Evolutionary conservation across 2,888 invertebrate genomes (phyloP), one percentile per base, ranked within the genome.

Genomic region (Ctenicera cuprea): DNA sequence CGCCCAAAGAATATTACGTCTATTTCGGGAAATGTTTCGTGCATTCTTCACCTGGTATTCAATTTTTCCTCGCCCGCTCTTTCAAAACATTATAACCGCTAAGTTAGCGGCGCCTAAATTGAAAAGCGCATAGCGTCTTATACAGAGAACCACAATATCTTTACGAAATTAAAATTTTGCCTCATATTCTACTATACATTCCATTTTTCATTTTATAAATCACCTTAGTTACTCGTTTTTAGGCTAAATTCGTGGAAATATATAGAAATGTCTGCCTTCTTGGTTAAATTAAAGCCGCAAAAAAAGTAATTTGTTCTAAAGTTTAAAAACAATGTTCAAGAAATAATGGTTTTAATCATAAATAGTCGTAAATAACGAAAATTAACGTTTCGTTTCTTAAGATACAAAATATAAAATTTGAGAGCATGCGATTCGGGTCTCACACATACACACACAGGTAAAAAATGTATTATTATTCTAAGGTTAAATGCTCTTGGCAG

Each of bases 21-120:
- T 80, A 82, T 81, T 81, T 80, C 80, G 78, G 80, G 80, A 82
- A 81, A 81, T 80, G 80, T 82, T 81, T 81, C 80, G 77, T 78
- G 78, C 80, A 82, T 81, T 81, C 79, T 81, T 82, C 80, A 81
- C 80, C 79, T 79, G 80, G 73, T 74, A 78, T 78, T 77, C 75
- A 76, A 77, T 78, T 78, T 79, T 79, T 81, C 75, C 72, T 66
- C 75, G 77, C 72, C 69, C 69, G 69, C 74, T 74, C 64, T 79
- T 80, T 77, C 78, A 80, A 80, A 80, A 80, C 80, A 78, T 80
- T 78, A 79, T 77, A 79, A 77, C 76, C 78, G 74, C 74, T 72
- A 77, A 78, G 70, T 78, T 79, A 76, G 76, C 78, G 77, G 76
- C 76, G 77, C 71, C 77, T 77, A 79, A 80, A 81, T 80, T 81